Conservation (phyloP, 2,888 invertebrate genomes). For the Therioaphis trifolii region DNA sequence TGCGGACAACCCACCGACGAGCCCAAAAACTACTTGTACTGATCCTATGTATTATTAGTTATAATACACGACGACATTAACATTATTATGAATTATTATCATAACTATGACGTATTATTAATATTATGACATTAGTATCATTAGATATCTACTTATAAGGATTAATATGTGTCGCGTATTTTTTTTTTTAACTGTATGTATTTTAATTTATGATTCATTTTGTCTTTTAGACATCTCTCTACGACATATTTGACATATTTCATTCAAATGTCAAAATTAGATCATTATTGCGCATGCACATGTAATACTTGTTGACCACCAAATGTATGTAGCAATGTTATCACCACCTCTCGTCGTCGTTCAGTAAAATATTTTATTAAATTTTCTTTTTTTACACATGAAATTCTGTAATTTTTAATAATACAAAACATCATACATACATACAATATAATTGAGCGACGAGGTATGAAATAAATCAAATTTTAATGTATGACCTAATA, state of each 20-base stretch:
- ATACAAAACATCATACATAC: too few species aligned
- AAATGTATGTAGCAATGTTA: too few species aligned
- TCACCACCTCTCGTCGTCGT: too few species aligned
- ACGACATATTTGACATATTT: not conserved
- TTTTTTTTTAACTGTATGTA: not conserved
- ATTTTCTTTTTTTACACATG: too few species aligned
- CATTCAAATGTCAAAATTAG: too few species aligned
- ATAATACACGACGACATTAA: not conserved
- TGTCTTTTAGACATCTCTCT: not conserved
- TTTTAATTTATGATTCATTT: not conserved
- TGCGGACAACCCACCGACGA: conserved; percentile 85
- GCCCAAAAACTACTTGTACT: conserved; percentile 88
- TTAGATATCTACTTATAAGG: not conserved
- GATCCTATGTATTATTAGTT: conserved; percentile 34
- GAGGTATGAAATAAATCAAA: too few species aligned
- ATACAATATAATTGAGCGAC: too few species aligned
- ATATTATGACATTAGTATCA: not conserved
- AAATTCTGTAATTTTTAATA: not conserved
- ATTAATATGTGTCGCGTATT: not conserved
- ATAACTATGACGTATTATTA: too few species aligned
- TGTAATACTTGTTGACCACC: too few species aligned
- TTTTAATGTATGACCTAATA: conserved; percentile 23
- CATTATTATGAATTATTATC: not conserved
- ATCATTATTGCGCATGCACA: too few species aligned
- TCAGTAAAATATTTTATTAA: too few species aligned